Percentiles rank a stretch among this genome's conserved stretches.
These are phyloP conservation scores for Synanthedon andrenaeformis DNA, from an alignment of 2,888 invertebrate species.

Conservation along the genomic window DNA sequence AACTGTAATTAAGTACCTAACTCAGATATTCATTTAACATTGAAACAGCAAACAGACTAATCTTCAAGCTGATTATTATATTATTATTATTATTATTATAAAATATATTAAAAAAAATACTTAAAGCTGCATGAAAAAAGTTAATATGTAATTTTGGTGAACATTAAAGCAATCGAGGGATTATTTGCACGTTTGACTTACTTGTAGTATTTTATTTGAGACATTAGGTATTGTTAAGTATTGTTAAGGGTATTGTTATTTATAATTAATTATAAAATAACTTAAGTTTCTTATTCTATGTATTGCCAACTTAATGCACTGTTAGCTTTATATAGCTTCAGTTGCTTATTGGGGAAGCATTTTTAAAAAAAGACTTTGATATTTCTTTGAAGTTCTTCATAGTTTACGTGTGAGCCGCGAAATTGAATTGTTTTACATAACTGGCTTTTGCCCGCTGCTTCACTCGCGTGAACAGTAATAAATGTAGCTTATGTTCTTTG, in stretches of 20 bases:
- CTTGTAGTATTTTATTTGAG: constrained; percentile 28
- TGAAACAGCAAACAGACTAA: constrained; percentile 33
- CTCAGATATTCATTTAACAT: constrained; percentile 30
- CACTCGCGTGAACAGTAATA: too few species aligned
- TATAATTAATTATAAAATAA: constrained; percentile 1
- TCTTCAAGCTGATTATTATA: constrained; percentile 43
- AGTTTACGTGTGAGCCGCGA: constrained; percentile 15
- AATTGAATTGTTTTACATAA: constrained; percentile 28
- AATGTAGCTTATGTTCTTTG: too few species aligned
- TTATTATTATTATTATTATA: constrained; percentile 31
- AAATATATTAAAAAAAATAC: constrained; percentile 15
- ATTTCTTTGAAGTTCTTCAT: neutral
- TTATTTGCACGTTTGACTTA: constrained; percentile 41
- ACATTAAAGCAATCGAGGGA: neutral
- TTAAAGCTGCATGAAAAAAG: constrained; percentile 51
- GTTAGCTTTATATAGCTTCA: neutral
- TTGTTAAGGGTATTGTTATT: constrained; percentile 8
- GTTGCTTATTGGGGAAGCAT: constrained; percentile 3
- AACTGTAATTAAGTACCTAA: constrained; percentile 44
- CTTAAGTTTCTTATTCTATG: neutral
- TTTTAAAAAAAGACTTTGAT: neutral
- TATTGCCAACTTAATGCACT: neutral
- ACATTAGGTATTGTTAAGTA: constrained; percentile 8
- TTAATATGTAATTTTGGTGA: constrained; percentile 16
- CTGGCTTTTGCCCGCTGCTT: neutral